Conservation (phyloP, 1,140 invertebrate species). For the Colletes gigas region DNA sequence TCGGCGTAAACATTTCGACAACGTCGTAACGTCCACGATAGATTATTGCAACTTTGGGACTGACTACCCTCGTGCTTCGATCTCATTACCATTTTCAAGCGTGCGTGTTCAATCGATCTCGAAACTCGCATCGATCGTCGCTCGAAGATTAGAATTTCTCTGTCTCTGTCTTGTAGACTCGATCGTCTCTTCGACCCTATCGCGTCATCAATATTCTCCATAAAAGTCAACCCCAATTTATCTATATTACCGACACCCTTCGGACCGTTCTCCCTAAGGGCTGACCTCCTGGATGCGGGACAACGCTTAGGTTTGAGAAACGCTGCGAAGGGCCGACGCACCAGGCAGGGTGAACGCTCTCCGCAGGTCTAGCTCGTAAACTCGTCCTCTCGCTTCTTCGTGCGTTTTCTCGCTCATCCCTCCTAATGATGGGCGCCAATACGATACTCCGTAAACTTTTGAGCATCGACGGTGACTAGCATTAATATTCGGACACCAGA, state of each 20-base stretch:
- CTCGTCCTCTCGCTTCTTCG: slow-evolving; percentile 26
- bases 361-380: slow-evolving; percentile 29
- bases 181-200: not conserved
- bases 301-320: slow-evolving; percentile 60
- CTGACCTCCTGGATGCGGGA: slow-evolving; percentile 21
- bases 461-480: too few species aligned
- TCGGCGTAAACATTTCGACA: slow-evolving; percentile 16
- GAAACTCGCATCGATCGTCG: not conserved
- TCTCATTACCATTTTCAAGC: not conserved
- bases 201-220: not conserved
- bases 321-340: slow-evolving; percentile 66
- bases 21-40: not conserved
- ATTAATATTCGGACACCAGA: too few species aligned
- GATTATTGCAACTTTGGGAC: not conserved
- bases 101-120: not conserved
- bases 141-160: not conserved
- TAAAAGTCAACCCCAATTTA: slow-evolving; percentile 3
- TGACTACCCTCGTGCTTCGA: not conserved
- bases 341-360: slow-evolving; percentile 77
- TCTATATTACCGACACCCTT: slow-evolving; percentile 4
- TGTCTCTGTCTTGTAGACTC: not conserved
- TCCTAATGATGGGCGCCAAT: not conserved
- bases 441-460: slow-evolving; percentile 8
- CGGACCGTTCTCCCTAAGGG: slow-evolving; percentile 41
- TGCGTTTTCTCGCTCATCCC: slow-evolving; percentile 59